phyloP scores from a whole-genome alignment of 2,888 invertebrate species.

The Didymodactylos carnosus region DNA sequence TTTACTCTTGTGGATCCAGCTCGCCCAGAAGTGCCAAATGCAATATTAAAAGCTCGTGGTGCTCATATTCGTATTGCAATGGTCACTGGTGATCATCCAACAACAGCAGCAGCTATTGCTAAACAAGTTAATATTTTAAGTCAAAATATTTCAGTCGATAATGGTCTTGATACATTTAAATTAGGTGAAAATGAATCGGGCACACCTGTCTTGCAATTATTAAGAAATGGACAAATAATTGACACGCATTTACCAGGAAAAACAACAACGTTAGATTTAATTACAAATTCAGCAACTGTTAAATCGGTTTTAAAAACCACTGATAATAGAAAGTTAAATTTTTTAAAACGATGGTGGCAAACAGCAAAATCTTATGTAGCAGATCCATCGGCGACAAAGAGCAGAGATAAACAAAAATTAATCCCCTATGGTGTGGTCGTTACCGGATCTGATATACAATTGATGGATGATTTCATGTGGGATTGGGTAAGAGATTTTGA shows the following conservation, averaged over 20 bases:
- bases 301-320: not conserved
- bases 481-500: no score
- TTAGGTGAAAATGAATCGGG: not conserved
- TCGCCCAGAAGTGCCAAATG: constrained; percentile 1
- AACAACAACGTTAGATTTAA: no score
- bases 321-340: not conserved
- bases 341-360: not conserved
- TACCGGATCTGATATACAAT: not conserved
- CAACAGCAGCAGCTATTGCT: constrained; percentile 6
- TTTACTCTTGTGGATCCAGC: not conserved
- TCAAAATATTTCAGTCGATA: not conserved
- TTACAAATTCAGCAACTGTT: no score
- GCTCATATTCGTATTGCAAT: constrained; percentile 2
- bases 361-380: not conserved
- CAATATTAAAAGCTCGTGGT: not conserved
- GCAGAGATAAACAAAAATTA: not conserved
- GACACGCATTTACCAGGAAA: no score
- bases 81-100: constrained; percentile 7
- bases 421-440: no score
- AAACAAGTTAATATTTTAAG: constrained; percentile 5
- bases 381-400: not conserved
- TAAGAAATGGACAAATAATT: no score
- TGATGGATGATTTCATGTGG: not conserved
- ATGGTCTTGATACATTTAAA: not conserved
- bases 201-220: not conserved